Evolutionary conservation across 2,888 invertebrate genomes (phyloP).

Genomic region (Oscheius myriophilus): DNA sequence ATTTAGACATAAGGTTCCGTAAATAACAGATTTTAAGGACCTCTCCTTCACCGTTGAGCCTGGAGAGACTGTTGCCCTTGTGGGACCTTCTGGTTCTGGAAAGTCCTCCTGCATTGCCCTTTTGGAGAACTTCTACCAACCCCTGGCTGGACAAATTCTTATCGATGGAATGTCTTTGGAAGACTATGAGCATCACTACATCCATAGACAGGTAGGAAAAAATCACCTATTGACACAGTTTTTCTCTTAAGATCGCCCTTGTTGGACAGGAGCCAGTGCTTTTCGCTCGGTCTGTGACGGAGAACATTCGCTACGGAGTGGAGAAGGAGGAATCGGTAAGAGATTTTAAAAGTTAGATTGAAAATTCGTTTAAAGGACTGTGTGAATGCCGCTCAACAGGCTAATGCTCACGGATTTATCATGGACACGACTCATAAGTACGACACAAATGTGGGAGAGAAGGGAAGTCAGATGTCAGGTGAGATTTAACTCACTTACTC

Average conservation of each 20-base stretch:
- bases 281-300: slow-evolving; percentile 71
- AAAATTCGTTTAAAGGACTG: slow-evolving; percentile 48
- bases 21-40: no score
- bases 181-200: slow-evolving; percentile 72
- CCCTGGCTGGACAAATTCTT: slow-evolving; percentile 70
- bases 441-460: slow-evolving; percentile 73
- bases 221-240: not conserved
- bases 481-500: not conserved
- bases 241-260: slow-evolving; percentile 67
- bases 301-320: slow-evolving; percentile 68
- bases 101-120: slow-evolving; percentile 73
- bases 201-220: slow-evolving; percentile 71
- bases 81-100: slow-evolving; percentile 72
- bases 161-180: slow-evolving; percentile 71
- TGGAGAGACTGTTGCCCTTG: slow-evolving; percentile 73
- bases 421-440: slow-evolving; percentile 71
- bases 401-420: slow-evolving; percentile 73
- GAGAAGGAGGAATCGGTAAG: slow-evolving; percentile 42
- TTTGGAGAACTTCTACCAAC: slow-evolving; percentile 73
- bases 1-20: not conserved
- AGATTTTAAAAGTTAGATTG: no score
- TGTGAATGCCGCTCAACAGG: slow-evolving; percentile 70
- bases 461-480: slow-evolving; percentile 73
- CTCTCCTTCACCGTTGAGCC: slow-evolving; percentile 72
- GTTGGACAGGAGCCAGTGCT: slow-evolving; percentile 74